Conservation (phyloP, 2,797 vertebrate species). For the Cossypha polioptera region DNA sequence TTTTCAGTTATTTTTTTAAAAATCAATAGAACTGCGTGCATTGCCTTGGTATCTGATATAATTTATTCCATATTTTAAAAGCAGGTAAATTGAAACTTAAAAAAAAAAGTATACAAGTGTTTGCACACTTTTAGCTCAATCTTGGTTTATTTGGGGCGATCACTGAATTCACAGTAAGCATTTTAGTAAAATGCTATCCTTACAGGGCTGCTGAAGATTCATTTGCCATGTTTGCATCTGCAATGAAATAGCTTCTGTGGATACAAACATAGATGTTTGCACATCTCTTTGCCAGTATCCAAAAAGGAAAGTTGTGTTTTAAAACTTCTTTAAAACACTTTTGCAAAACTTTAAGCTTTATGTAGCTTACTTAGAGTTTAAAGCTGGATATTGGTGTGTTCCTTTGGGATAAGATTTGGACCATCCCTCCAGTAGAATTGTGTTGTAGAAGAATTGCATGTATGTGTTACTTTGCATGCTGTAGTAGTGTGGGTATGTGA, state of each 20-base stretch:
- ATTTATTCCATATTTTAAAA: neutral
- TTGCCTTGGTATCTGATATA: neutral
- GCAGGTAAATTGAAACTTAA: neutral
- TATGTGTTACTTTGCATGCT: neutral
- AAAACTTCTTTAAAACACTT: conserved; percentile 1
- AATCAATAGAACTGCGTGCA: neutral
- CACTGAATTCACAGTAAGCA: neutral
- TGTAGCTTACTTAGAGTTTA: neutral
- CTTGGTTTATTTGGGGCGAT: neutral
- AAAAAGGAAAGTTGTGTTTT: neutral
- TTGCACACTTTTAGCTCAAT: neutral
- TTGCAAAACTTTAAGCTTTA: neutral
- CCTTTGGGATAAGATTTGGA: neutral
- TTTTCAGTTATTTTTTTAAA: neutral
- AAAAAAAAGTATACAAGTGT: neutral
- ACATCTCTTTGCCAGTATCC: neutral
- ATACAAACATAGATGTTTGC: neutral
- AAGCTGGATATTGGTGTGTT: neutral
- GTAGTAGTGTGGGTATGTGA: neutral
- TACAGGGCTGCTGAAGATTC: neutral
- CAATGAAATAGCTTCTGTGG: neutral
- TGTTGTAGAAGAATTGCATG: neutral
- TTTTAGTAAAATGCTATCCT: neutral
- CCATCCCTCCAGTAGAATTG: neutral
- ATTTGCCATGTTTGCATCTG: neutral